Evolutionary conservation across 2,113 vertebrate genomes (phyloP).

Genomic region (Piaya cayana): DNA sequence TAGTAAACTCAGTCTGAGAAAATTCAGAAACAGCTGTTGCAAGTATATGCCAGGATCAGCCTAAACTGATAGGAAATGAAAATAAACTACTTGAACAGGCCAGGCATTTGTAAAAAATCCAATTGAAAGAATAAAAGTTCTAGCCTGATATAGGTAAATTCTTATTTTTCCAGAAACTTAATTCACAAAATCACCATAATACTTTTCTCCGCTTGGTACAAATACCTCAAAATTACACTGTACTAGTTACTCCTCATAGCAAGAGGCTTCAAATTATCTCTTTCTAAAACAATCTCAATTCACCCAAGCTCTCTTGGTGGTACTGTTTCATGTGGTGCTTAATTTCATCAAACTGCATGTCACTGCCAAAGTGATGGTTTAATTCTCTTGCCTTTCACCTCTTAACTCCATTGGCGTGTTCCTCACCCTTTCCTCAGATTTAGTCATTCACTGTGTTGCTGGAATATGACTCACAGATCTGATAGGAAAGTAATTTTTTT

Average conservation of each 20-base stretch:
- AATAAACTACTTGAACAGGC: neutral
- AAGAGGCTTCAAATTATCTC: neutral
- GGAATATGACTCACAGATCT: conserved; percentile 27
- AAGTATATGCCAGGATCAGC: neutral
- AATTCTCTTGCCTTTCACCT: conserved; percentile 19
- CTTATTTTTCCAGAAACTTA: neutral
- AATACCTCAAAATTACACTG: neutral
- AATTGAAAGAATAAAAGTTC: neutral
- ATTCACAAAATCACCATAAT: neutral
- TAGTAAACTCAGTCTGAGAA: neutral
- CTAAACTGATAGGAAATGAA: neutral
- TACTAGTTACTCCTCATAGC: neutral
- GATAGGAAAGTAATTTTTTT: conserved; percentile 15
- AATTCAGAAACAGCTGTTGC: neutral
- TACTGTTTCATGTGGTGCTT: conserved; percentile 8
- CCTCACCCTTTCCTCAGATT: neutral
- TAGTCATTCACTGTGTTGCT: neutral
- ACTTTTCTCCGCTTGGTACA: neutral
- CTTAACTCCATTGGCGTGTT: neutral
- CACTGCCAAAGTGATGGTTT: conserved; percentile 3
- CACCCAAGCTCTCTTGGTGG: neutral
- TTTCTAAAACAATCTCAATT: neutral
- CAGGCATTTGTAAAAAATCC: neutral
- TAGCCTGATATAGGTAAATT: neutral
- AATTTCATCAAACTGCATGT: neutral